A percentile compares a stretch with the other conserved stretches of the same genome.
Evolutionary conservation across 2,113 vertebrate species (phyloP).

Genomic region (Mastomys coucha): DNA sequence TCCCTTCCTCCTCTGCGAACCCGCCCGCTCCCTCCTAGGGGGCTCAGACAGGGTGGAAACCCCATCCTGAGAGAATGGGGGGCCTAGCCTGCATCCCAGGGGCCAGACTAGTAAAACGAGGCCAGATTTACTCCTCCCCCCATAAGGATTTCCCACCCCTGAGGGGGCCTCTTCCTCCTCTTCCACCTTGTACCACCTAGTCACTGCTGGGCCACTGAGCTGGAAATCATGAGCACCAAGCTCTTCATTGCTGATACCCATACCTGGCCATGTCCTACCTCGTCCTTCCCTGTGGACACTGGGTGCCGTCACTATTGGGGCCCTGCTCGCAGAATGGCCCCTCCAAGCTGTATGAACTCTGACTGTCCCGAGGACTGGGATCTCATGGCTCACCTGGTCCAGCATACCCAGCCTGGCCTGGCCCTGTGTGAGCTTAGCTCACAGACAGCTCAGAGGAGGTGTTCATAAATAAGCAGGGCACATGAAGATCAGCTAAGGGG

Average conservation of each 20-base stretch:
- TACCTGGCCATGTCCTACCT: too few relatives aligned
- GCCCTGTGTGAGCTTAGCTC: background rate
- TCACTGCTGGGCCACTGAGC: background rate
- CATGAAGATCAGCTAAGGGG: background rate
- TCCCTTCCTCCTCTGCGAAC: conserved; percentile 65
- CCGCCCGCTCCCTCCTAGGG: conserved; percentile 31
- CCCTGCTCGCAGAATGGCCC: background rate
- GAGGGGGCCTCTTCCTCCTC: background rate
- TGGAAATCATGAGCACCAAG: background rate
- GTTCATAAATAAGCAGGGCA: background rate
- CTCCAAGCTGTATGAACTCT: background rate
- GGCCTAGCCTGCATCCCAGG: background rate
- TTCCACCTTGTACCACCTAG: background rate
- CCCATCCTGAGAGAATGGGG: background rate
- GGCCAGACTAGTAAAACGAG: background rate
- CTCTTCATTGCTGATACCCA: rapidly evolving
- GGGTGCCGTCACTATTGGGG: background rate
- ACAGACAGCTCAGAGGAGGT: too few relatives aligned
- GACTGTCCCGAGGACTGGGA: too few relatives aligned
- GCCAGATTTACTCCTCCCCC: background rate
- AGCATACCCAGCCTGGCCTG: background rate
- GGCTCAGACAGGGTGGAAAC: conserved; percentile 1
- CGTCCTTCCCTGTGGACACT: rapidly evolving
- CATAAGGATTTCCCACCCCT: background rate
- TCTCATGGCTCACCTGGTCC: too few relatives aligned